Evolutionary conservation across 1,140 invertebrate genomes (phyloP), one percentile per base, ranked within the genome.

Genomic region (Zaprionus capensis): DNA sequence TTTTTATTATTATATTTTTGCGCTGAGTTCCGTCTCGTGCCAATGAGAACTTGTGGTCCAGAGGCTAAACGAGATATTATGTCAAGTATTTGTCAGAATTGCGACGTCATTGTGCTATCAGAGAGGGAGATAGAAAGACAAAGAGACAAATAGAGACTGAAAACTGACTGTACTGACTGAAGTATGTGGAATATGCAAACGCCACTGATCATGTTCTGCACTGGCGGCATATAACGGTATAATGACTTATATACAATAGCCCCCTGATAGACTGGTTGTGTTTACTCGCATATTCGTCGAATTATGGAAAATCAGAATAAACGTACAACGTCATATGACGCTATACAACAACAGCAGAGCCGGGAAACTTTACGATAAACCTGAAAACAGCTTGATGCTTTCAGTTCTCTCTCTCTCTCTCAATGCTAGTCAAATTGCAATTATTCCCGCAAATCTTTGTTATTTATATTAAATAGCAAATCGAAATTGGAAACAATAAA

Each of bases 81-180:
- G 46, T 62, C 58, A 26, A 74, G 66, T 68, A 46, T 67, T 20
- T 36, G 15, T 74, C 38, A 26, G 15, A 46, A 62, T 28, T 58
- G 44, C 68, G 56, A 76, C 61, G 73, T 76, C 73, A 76, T 76
- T 36, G 58, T 44, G 5, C 34, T 71, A 75, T 75, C 72, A 41
- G 22, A 22, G 28, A 22, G 56, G 38, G n/a, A 34, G 26, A 28
- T 0, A 64, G 5, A 65, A 3, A 58, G 5, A 61, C 24, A 46
- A 15, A 46, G 36, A 44, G 7, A 17, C 20, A 20, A 17, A 20
- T 20, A 53, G 22, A 7, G 62, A 28, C 46, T 20, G 26, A 26
- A 12, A n/a, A 46, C n/a, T 46, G n/a, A 59, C 24, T 55, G 46
- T n/a, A 55, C 46, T 24, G 11, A 55, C 46, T 24, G 11, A 28